Evolutionary conservation across 1,140 invertebrate species (phyloP).

Genomic region (Drosophila busckii): DNA sequence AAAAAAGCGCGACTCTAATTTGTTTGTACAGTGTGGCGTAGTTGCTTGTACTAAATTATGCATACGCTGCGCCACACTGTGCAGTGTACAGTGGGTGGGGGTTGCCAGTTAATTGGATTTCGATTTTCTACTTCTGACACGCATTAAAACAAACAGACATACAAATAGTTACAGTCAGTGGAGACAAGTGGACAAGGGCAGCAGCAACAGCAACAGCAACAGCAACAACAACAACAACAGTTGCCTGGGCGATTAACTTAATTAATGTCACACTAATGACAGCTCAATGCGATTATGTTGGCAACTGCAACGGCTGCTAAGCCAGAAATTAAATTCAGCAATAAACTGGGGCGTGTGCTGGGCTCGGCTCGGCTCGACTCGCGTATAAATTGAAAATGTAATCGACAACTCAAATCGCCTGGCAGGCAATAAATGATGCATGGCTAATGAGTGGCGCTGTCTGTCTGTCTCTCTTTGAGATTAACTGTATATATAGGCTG

Average conservation of each 20-base stretch:
- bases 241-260: constrained; percentile 63
- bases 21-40: constrained; percentile 36
- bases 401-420: constrained; percentile 46
- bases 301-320: constrained; percentile 32
- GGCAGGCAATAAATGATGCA: constrained; percentile 50
- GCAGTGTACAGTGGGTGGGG: background rate
- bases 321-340: constrained; percentile 41
- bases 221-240: constrained; percentile 17
- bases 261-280: constrained; percentile 77
- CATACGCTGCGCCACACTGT: constrained; percentile 2
- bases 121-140: constrained; percentile 65
- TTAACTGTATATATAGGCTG: background rate
- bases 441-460: constrained; percentile 41
- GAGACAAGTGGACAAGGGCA: background rate
- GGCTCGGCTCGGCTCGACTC: too few species aligned
- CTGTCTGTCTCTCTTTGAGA: constrained; percentile 4
- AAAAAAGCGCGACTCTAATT: constrained; percentile 23
- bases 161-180: background rate
- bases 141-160: constrained; percentile 26
- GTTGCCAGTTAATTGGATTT: constrained; percentile 57
- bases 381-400: constrained; percentile 60
- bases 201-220: constrained; percentile 12
- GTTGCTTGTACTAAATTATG: constrained; percentile 27
- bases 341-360: too few species aligned
- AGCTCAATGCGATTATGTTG: constrained; percentile 74